phyloP scores from a whole-genome alignment of 2,113 vertebrate genomes.

The Craseonycteris thonglongyai region DNA sequence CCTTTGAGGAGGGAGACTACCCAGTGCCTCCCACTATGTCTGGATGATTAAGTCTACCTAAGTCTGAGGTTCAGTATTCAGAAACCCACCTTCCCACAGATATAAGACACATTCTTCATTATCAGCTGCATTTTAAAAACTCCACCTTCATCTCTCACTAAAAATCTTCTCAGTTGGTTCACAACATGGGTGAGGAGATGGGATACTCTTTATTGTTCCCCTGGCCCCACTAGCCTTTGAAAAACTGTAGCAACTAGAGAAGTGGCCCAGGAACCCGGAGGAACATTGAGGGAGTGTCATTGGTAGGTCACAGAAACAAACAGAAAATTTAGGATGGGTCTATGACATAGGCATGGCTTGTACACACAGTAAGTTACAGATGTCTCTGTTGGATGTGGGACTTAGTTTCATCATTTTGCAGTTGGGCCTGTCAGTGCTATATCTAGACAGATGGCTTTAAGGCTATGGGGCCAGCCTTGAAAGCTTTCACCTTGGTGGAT shows the following conservation, averaged over 20 bases:
- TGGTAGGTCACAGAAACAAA: not conserved
- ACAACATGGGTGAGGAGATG: not conserved
- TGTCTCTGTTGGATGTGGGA: not conserved
- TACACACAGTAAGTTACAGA: not conserved
- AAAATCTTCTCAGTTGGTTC: not conserved
- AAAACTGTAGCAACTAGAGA: not conserved
- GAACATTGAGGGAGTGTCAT: not conserved
- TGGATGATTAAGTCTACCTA: not conserved
- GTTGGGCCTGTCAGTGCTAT: not conserved
- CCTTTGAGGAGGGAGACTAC: not conserved
- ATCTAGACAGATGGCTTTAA: not conserved
- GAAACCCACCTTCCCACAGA: not conserved
- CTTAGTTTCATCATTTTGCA: not conserved
- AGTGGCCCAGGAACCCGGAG: not conserved
- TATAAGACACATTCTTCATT: not conserved
- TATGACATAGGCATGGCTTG: not conserved
- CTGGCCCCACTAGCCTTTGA: not conserved
- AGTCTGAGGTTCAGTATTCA: not conserved
- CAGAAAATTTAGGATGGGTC: not conserved
- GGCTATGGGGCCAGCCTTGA: not conserved
- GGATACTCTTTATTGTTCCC: not conserved
- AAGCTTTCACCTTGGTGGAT: not conserved
- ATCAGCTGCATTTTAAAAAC: not conserved
- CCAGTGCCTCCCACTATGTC: fast-evolving
- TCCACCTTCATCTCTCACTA: not conserved